Evolutionary conservation across 1,140 invertebrate genomes (phyloP), one percentile per base, ranked within the genome.

Genomic region (Pseudomyrmex dendroicus): DNA sequence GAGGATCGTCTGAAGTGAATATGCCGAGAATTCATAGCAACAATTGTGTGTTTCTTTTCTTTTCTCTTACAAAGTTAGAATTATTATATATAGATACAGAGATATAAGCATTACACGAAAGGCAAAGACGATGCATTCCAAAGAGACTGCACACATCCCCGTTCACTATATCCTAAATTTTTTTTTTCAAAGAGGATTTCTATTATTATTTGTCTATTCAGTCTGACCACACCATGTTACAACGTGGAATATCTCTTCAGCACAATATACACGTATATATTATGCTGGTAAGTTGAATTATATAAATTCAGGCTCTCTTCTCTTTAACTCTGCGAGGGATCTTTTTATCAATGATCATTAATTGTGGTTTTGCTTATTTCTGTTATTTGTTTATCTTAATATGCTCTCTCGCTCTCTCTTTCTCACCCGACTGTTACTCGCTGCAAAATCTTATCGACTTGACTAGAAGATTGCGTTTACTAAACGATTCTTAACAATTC

Each of bases 391-490:
- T 63, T 48, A 35, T 17, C 35, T 61, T 57, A 76, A 35, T 35
- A 35, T 50, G 62, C 25, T 82, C 59, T 82, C 61, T 35, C 25
- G 7, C 64, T 76, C 20, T 64, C 3, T 46, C 59, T 35, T 5
- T 7, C 35, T 7, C 35, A 35, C 0, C 0, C 35, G 5, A 35
- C 35, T 80, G 61, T 7, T 64, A 25, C 61, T 57, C 83, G 46
- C n/a, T 57, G 73, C 54, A 77, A 84, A 84, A 63, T 35, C 25
- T 82, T 78, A 85, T 83, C 89, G 76, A 90, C 86, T 91, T 94
- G 93, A 94, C 93, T 94, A 94, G 93, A 35, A 35, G 35, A 94
- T 93, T 93, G 92, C 91, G 89, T 92, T 35, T 91, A 92, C 89
- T 92, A 93, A 93, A 90, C 76, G 76, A 87, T 90, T 89, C 86